Evolutionary conservation across 2,888 invertebrate species (phyloP).

Genomic region (Coecobrya sp.): DNA sequence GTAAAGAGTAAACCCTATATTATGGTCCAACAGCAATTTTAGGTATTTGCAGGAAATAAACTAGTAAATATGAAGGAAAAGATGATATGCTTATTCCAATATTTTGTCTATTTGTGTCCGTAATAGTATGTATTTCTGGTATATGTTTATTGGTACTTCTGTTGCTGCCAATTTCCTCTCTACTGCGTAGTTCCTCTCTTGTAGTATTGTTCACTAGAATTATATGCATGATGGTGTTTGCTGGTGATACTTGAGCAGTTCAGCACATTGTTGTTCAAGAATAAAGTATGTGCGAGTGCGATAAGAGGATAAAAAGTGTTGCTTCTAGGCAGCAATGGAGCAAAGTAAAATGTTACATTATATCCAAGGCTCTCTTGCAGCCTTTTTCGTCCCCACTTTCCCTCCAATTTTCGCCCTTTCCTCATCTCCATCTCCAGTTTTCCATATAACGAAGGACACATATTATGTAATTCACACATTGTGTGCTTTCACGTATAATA

Average conservation of each 20-base stretch:
- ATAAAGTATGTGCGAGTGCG: slow-evolving; percentile 77
- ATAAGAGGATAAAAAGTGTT: slow-evolving; percentile 80
- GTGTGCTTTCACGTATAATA: not conserved
- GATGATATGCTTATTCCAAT: not conserved
- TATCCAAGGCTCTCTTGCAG: not conserved
- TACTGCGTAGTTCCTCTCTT: slow-evolving; percentile 21
- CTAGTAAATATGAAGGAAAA: not conserved
- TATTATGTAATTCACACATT: not conserved
- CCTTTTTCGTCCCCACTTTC: not conserved
- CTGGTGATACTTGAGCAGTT: slow-evolving; percentile 21
- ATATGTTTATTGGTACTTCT: not conserved
- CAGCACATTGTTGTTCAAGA: slow-evolving; percentile 61
- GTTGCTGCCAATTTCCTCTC: slow-evolving; percentile 17
- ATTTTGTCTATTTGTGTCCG: not conserved
- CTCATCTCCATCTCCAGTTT: slow-evolving; percentile 8
- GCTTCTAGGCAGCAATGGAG: slow-evolving; percentile 63
- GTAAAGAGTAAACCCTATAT: too few relatives aligned
- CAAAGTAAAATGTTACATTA: slow-evolving; percentile 26
- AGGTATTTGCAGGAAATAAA: not conserved
- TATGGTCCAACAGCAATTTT: not conserved
- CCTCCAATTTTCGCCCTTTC: slow-evolving; percentile 41
- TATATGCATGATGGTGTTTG: slow-evolving; percentile 19
- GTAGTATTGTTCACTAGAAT: not conserved
- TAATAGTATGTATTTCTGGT: not conserved
- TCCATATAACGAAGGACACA: not conserved